Base-by-base conservation (phyloP, 2,888 invertebrate genomes). In the Pimpla rufipes region DNA sequence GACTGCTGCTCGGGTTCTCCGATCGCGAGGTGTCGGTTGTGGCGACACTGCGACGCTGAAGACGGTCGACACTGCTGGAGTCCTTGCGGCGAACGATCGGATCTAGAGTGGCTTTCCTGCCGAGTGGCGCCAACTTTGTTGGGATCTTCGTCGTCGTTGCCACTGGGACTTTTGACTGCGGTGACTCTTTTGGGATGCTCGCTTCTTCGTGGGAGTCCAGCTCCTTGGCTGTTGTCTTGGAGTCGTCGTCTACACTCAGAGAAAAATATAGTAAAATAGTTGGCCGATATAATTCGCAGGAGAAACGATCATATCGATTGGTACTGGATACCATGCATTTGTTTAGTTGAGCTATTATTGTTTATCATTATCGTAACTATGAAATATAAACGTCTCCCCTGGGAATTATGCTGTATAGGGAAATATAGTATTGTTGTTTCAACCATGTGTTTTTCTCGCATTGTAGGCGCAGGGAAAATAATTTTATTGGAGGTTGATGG, bases 211-310 rank as follows among this genome's bases (percentile, higher is more conserved):
- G 90, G 2, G 91, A 91, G 18, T 91, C 91, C 75, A 91, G 84
- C 7, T 92, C 94, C 85, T 93, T 93, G 13, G 92, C 92, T 13
- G 93, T 93, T 55, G 93, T 93, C 88, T 93, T 94, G 5, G 93
- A 93, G 83, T 94, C 94, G 84, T 94, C 94, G 83, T 94, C 94
- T 93, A 86, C 52, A 87, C 87, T 87, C 52, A 79, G 47, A 76
- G 59, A 66, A 16, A 71, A n/a, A n/a, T n/a, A n/a, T n/a, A n/a
- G n/a, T n/a, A n/a, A n/a, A n/a, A n/a, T n/a, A n/a, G n/a, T n/a
- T n/a, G n/a, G n/a, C n/a, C n/a, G n/a, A n/a, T n/a, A n/a, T n/a
- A n/a, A n/a, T n/a, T n/a, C n/a, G n/a, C n/a, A n/a, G n/a, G n/a
- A n/a, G n/a, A n/a, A n/a, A n/a, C n/a, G n/a, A n/a, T n/a, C n/a